These are phyloP conservation scores for Bibio marci DNA, from an alignment of 2,888 invertebrate species.

Conservation along the genomic window DNA sequence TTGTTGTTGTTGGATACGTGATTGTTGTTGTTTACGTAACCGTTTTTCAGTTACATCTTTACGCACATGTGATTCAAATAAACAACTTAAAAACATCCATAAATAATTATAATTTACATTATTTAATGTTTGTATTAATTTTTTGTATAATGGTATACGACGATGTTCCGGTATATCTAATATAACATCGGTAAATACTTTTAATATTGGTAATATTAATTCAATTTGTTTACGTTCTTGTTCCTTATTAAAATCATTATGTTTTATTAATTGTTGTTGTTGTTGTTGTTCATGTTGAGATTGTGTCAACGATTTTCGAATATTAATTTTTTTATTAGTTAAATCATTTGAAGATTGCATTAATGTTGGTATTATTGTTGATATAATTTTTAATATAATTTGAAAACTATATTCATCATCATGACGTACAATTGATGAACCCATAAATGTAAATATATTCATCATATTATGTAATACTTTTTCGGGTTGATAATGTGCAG, in stretches of 20 bases:
- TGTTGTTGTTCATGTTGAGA: conserved; percentile 25
- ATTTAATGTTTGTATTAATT: conserved; percentile 57
- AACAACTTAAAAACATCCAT: conserved; percentile 51
- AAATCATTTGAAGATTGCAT: conserved; percentile 34
- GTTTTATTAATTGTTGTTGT: conserved; percentile 18
- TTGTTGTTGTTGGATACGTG: conserved; percentile 15
- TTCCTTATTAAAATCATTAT: neutral
- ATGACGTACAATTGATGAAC: conserved; percentile 76
- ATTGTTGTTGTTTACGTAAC: conserved; percentile 13
- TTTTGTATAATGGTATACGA: conserved; percentile 59
- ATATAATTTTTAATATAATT: conserved; percentile 76
- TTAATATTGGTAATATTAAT: conserved; percentile 47
- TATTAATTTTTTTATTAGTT: no score
- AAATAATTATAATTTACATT: conserved; percentile 45
- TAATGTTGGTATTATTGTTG: conserved; percentile 76
- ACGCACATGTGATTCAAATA: conserved; percentile 53
- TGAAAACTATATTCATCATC: conserved; percentile 93
- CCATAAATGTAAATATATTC: conserved; percentile 96
- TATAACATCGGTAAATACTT: conserved; percentile 82
- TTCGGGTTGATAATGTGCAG: conserved; percentile 60
- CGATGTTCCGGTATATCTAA: conserved; percentile 89
- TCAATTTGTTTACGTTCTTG: conserved; percentile 26
- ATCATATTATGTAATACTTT: conserved; percentile 85
- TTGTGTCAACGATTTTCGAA: no score
- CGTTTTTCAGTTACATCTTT: conserved; percentile 34